These are phyloP conservation scores for Ceriagrion tenellum DNA, from an alignment of 2,888 invertebrate genomes.

Conservation along the genomic window DNA sequence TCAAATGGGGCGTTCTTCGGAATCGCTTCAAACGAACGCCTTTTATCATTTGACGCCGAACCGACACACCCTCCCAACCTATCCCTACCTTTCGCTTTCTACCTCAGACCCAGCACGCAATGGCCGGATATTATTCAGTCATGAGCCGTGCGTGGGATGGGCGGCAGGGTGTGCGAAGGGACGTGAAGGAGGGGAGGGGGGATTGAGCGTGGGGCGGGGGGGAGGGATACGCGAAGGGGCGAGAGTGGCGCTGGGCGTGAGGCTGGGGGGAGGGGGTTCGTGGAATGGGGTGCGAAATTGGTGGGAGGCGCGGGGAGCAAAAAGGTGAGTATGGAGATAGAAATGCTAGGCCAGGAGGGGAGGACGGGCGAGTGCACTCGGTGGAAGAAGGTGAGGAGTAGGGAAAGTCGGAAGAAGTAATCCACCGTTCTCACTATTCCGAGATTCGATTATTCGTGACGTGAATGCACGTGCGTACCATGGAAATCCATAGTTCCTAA, in stretches of 20 bases:
- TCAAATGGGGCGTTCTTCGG: conserved; percentile 8
- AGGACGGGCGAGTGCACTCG: neutral
- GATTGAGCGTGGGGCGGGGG: too few relatives aligned
- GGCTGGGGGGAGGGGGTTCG: neutral
- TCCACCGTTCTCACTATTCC: too few relatives aligned
- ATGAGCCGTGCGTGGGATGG: conserved; percentile 12
- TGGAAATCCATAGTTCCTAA: too few relatives aligned
- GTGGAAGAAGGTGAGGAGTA: too few relatives aligned
- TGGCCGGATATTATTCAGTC: conserved; percentile 52
- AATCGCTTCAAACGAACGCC: neutral
- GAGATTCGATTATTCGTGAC: too few relatives aligned
- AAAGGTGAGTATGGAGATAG: too few relatives aligned
- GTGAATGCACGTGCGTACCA: neutral
- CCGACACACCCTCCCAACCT: too few relatives aligned
- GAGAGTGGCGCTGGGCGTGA: neutral
- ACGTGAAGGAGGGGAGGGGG: too few relatives aligned
- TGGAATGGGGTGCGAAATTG: neutral
- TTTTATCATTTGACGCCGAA: too few relatives aligned
- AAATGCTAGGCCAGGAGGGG: neutral
- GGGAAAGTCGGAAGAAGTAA: too few relatives aligned
- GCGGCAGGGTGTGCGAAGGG: neutral
- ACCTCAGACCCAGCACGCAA: neutral
- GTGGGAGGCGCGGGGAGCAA: too few relatives aligned
- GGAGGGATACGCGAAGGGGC: neutral
- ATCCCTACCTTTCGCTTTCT: neutral